phyloP scores from a whole-genome alignment of 2,113 vertebrate species.

The Lophius piscatorius region DNA sequence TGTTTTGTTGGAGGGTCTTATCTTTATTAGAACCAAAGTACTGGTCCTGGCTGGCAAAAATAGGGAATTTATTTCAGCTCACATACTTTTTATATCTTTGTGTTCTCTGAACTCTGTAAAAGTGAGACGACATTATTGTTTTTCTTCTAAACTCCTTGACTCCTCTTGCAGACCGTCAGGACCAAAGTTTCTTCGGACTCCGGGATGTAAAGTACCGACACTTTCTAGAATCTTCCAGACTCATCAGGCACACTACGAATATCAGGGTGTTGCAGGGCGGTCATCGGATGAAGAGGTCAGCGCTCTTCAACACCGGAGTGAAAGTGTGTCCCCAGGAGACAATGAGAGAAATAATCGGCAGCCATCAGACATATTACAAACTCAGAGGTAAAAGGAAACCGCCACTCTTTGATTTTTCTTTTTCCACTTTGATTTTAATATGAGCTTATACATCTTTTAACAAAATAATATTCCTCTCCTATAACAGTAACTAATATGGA shows the following conservation, averaged over 20 bases:
- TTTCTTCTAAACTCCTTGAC: slow-evolving; percentile 1
- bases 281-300: slow-evolving; percentile 85
- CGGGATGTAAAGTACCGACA: slow-evolving; percentile 82
- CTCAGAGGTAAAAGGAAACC: slow-evolving; percentile 84
- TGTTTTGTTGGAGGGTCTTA: too few species aligned
- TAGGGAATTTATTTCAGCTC: too few species aligned
- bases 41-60: too few species aligned
- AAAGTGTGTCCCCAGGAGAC: slow-evolving; percentile 92
- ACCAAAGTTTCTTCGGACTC: slow-evolving; percentile 76
- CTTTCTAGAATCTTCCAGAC: slow-evolving; percentile 77
- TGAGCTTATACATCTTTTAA: too few species aligned
- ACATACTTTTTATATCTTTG: neutral
- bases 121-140: neutral
- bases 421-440: too few species aligned
- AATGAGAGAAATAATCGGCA: slow-evolving; percentile 86
- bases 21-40: too few species aligned
- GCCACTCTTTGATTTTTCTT: neutral
- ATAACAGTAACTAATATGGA: too few species aligned
- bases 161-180: slow-evolving; percentile 79
- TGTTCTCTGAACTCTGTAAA: neutral
- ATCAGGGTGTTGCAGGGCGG: slow-evolving; percentile 78
- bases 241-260: slow-evolving; percentile 74
- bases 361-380: slow-evolving; percentile 91
- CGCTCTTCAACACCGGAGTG: slow-evolving; percentile 83
- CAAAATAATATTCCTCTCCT: too few species aligned